A percentile compares a stretch with the other conserved stretches of the same genome.
phyloP scores from a whole-genome alignment of 2,797 vertebrate species.

The Siniperca scherzeri region DNA sequence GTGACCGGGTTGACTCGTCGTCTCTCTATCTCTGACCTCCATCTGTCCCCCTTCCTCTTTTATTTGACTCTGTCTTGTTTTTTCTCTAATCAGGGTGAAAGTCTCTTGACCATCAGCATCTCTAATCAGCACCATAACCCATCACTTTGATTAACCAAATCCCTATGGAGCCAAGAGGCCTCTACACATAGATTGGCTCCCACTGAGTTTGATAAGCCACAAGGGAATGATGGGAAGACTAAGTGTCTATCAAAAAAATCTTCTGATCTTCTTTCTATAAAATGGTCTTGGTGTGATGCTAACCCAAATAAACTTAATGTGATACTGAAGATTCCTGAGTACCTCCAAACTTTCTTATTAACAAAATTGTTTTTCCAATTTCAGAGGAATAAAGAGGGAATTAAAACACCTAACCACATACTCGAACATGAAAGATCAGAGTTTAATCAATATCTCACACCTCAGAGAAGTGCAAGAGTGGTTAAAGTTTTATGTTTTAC shows the following conservation, averaged over 20 bases:
- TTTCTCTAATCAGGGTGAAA: conserved; percentile 80
- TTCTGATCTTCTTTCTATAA: conserved; percentile 67
- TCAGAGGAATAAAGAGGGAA: conserved; percentile 14
- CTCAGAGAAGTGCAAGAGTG: not conserved
- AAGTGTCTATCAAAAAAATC: conserved; percentile 48
- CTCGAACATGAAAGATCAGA: not conserved
- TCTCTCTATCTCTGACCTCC: conserved; percentile 1
- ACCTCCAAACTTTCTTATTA: conserved; percentile 49
- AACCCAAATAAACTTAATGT: conserved; percentile 16
- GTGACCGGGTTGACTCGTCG: not conserved
- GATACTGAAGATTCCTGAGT: conserved; percentile 23
- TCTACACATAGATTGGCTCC: conserved; percentile 28
- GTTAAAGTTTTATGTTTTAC: not conserved
- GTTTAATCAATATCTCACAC: conserved; percentile 35
- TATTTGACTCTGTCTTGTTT: conserved; percentile 6
- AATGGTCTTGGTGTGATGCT: conserved; percentile 48
- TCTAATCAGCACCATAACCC: conserved; percentile 65
- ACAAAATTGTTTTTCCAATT: conserved; percentile 45
- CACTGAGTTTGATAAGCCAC: conserved; percentile 16
- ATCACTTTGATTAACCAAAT: conserved; percentile 69
- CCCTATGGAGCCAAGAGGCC: conserved; percentile 39
- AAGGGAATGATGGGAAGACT: conserved; percentile 16
- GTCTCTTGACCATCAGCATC: conserved; percentile 54
- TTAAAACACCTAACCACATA: conserved; percentile 4
- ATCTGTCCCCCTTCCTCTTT: not conserved